Conservation (phyloP, 2,888 invertebrate species). For the Rambutsinella grinnellia region DNA sequence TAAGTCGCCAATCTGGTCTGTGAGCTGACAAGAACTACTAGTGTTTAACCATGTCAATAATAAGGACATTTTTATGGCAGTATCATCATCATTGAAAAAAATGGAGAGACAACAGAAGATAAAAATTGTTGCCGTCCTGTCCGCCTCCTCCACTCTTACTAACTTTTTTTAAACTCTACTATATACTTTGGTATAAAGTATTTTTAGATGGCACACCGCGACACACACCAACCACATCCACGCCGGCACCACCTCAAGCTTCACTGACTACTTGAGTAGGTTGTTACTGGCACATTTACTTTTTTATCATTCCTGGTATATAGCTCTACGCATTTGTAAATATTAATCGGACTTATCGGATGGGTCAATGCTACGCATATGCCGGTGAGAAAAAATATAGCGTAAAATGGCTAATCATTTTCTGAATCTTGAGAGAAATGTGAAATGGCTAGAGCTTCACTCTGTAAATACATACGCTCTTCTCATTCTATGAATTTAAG, state of each 20-base stretch:
- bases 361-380: too few species aligned
- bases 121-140: slow-evolving; percentile 57
- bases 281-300: too few species aligned
- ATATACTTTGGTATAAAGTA: not conserved
- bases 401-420: too few species aligned
- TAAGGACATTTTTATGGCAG: slow-evolving; percentile 42
- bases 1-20: slow-evolving; percentile 10
- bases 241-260: slow-evolving; percentile 42
- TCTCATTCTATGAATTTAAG: slow-evolving; percentile 35
- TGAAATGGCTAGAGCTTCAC: too few species aligned
- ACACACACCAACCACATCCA: slow-evolving; percentile 29
- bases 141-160: slow-evolving; percentile 45
- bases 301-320: too few species aligned
- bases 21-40: not conserved
- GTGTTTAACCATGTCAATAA: slow-evolving; percentile 39
- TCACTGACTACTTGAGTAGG: slow-evolving; percentile 48
- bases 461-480: not conserved
- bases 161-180: not conserved
- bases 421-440: too few species aligned
- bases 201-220: slow-evolving; percentile 23
- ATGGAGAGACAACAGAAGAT: slow-evolving; percentile 49
- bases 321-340: too few species aligned
- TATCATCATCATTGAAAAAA: slow-evolving; percentile 39
- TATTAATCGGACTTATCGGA: too few species aligned
- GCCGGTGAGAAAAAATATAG: too few species aligned